phyloP scores from a whole-genome alignment of 2,797 vertebrate genomes.

The Pseudochirops cupreus region DNA sequence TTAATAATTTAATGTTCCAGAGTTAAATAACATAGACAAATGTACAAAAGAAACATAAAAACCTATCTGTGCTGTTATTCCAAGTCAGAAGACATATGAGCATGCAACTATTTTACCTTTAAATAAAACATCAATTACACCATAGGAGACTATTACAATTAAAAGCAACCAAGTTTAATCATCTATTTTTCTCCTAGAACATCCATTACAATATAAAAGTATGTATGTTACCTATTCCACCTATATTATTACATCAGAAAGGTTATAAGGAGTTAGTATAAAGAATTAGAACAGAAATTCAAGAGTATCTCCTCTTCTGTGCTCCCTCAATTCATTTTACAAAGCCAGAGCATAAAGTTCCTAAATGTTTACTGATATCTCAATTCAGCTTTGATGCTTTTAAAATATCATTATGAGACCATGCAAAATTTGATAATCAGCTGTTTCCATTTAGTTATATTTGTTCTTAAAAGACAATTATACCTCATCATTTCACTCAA shows the following conservation, averaged over 20 bases:
- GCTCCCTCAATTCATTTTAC: background rate
- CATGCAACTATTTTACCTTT: background rate
- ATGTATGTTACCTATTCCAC: background rate
- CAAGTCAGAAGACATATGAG: background rate
- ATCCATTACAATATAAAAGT: conserved; percentile 17
- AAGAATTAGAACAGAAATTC: background rate
- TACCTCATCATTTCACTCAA: background rate
- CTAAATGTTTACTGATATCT: conserved; percentile 26
- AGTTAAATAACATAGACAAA: background rate
- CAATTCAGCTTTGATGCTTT: background rate
- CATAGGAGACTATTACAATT: conserved; percentile 12
- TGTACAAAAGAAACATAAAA: background rate
- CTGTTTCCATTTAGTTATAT: conserved; percentile 30
- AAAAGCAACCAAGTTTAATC: conserved; percentile 8
- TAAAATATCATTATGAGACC: background rate
- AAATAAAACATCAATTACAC: background rate
- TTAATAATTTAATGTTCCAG: background rate
- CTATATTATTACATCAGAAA: background rate
- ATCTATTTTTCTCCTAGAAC: background rate
- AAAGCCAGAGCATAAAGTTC: background rate
- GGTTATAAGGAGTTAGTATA: background rate
- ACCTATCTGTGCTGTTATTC: background rate
- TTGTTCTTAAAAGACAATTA: conserved; percentile 25
- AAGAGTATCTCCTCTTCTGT: background rate
- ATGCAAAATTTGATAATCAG: conserved; percentile 13